Evolutionary conservation across 2,113 vertebrate species (phyloP).

Genomic region (Gobiocypris rarus): DNA sequence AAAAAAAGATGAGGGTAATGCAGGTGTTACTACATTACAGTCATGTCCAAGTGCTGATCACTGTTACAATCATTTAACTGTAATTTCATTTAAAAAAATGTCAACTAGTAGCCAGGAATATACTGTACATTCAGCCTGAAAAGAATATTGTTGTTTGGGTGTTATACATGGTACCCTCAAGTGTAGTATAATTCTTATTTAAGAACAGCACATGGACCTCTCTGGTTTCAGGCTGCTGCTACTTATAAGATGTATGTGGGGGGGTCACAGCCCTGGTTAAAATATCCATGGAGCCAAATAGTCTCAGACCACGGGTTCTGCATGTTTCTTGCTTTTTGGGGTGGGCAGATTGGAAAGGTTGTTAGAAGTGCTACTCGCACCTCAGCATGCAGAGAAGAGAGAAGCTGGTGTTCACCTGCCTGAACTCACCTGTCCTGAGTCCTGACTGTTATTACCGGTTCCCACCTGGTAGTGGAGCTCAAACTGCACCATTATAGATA

Average conservation of each 20-base stretch:
- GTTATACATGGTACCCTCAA: constrained; percentile 24
- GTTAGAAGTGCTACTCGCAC: constrained; percentile 52
- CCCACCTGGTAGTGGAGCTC: constrained; percentile 19
- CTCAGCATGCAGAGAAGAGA: constrained; percentile 54
- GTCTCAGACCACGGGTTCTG: constrained; percentile 63
- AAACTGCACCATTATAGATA: constrained; percentile 33
- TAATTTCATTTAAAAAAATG: neutral
- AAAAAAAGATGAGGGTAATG: neutral
- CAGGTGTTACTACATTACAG: neutral
- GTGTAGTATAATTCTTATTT: constrained; percentile 62
- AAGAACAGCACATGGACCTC: constrained; percentile 65
- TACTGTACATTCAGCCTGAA: neutral
- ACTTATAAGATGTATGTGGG: constrained; percentile 68
- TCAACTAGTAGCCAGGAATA: neutral
- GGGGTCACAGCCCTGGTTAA: constrained; percentile 64
- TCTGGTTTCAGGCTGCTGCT: constrained; percentile 70
- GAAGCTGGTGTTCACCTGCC: constrained; percentile 37
- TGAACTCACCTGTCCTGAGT: constrained; percentile 40
- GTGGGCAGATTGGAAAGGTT: constrained; percentile 48
- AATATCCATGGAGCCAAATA: constrained; percentile 73
- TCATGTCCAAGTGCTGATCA: no score
- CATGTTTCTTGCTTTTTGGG: constrained; percentile 60
- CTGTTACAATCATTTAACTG: neutral
- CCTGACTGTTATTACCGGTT: constrained; percentile 13
- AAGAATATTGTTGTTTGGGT: constrained; percentile 26